Conservation (phyloP, 2,888 invertebrate genomes). For the Lottia gigantea region DNA sequence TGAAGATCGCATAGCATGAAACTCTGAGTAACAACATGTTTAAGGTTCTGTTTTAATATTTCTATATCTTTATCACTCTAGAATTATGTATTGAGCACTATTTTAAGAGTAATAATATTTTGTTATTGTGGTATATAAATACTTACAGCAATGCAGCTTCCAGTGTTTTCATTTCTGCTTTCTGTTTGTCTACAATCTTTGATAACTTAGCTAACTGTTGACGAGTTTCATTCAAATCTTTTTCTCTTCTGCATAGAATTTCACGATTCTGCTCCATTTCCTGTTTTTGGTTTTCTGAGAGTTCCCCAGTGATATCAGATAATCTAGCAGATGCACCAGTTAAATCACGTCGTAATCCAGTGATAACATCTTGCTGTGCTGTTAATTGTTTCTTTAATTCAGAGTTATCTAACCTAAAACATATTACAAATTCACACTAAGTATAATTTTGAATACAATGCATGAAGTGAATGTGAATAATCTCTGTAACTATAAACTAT, state of each 20-base stretch:
- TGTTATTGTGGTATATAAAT: no score
- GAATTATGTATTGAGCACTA: no score
- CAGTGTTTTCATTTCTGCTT: conserved; percentile 54
- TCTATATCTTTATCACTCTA: no score
- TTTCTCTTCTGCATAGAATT: conserved; percentile 49
- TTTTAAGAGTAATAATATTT: no score
- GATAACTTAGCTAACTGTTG: conserved; percentile 67
- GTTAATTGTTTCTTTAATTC: conserved; percentile 60
- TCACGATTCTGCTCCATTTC: conserved; percentile 62
- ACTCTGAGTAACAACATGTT: no score
- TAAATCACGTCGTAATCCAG: conserved; percentile 63
- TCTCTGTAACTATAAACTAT: no score
- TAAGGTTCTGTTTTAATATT: no score
- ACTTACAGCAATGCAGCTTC: conserved; percentile 56
- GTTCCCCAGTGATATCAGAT: conserved; percentile 66
- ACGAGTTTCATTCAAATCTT: conserved; percentile 60
- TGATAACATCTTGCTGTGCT: conserved; percentile 63
- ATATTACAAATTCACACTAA: background rate
- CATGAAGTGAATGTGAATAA: background rate
- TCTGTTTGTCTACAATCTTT: conserved; percentile 65
- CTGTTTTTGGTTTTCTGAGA: conserved; percentile 66
- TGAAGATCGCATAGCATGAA: no score
- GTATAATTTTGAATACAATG: no score
- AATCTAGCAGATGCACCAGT: conserved; percentile 65
- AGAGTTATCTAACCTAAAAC: conserved; percentile 58